Conservation (phyloP, 1,140 invertebrate genomes). For the Drosophila bipectinata region DNA sequence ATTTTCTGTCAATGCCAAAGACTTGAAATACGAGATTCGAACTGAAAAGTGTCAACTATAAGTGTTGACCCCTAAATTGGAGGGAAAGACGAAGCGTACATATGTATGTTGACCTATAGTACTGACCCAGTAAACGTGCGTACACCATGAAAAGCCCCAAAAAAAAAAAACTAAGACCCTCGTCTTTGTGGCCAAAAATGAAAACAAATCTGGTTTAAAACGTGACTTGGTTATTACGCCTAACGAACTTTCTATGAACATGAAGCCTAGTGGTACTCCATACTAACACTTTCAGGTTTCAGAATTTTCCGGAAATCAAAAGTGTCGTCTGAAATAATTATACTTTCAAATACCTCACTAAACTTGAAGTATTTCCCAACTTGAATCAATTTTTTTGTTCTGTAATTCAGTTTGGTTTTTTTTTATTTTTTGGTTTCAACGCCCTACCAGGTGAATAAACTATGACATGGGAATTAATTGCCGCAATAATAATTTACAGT, state of each 20-base stretch:
- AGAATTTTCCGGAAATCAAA: constrained; percentile 11
- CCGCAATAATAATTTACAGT: constrained; percentile 1
- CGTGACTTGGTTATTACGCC: constrained; percentile 73
- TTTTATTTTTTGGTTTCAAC: not conserved
- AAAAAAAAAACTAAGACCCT: constrained; percentile 4
- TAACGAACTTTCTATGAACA: constrained; percentile 69
- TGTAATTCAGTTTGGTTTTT: not conserved
- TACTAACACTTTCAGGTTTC: not conserved
- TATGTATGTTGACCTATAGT: constrained; percentile 7
- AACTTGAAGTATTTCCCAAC: too few species aligned
- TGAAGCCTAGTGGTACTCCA: constrained; percentile 4
- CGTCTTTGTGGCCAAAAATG: constrained; percentile 22
- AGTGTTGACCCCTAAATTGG: not conserved
- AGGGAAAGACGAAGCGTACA: not conserved
- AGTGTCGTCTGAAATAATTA: not conserved
- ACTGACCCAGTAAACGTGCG: constrained; percentile 65
- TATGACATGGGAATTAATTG: constrained; percentile 1
- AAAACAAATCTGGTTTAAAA: constrained; percentile 64
- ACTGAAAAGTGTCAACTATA: constrained; percentile 3
- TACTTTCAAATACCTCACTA: not conserved
- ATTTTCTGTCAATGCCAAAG: constrained; percentile 27
- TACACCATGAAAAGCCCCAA: constrained; percentile 36
- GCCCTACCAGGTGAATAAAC: not conserved
- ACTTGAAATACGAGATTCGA: not conserved
- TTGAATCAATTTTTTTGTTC: not conserved